phyloP scores from a whole-genome alignment of 2,113 vertebrate genomes.

The Sus scrofa region T2T-Sscrofa CM000826.6:18693001-18693500 shows the following conservation, averaged over 20 bases:
- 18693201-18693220: neutral
- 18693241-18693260: neutral
- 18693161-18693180: neutral
- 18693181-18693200: neutral
- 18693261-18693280: neutral
- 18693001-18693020: neutral
- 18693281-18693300: neutral
- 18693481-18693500: neutral
- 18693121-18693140: neutral
- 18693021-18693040: constrained; percentile 54
- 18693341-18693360: neutral
- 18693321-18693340: neutral
- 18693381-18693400: neutral
- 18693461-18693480: constrained; percentile 18
- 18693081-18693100: constrained; percentile 44
- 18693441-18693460: neutral
- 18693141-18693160: neutral
- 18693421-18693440: neutral
- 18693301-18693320: neutral
- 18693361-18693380: neutral
- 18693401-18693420: neutral
- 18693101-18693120: neutral
- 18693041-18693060: constrained; percentile 64
- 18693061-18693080: constrained; percentile 70
- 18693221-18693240: neutral